Evolutionary conservation across 2,113 vertebrate genomes (phyloP).

Genomic region (Australoheros scitulus): DNA sequence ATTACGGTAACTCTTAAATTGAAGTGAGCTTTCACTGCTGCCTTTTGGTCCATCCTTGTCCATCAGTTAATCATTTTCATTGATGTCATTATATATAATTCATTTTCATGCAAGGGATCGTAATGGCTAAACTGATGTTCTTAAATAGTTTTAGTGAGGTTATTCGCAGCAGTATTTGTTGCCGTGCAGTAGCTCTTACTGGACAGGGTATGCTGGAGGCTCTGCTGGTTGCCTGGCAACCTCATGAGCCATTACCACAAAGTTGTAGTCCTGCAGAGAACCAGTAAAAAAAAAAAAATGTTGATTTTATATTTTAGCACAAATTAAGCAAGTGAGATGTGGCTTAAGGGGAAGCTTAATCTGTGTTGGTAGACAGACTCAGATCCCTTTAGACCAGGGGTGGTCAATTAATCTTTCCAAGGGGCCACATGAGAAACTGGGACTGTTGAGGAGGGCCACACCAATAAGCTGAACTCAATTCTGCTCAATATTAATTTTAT

Average conservation of each 20-base stretch:
- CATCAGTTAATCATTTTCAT: background rate
- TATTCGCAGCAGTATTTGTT: conserved; percentile 3
- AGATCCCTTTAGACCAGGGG: background rate
- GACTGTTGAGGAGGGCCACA: background rate
- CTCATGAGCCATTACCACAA: background rate
- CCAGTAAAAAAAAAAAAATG: background rate
- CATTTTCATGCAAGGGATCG: background rate
- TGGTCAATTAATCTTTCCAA: background rate
- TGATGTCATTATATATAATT: background rate
- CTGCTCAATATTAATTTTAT: background rate
- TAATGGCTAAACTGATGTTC: background rate
- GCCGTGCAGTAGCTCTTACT: background rate
- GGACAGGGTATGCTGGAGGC: background rate
- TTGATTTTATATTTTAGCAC: background rate
- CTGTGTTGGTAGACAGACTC: background rate
- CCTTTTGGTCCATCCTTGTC: background rate
- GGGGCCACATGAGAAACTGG: background rate
- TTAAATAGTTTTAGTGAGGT: background rate
- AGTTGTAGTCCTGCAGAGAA: background rate
- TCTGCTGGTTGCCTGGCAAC: background rate
- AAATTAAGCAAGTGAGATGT: background rate
- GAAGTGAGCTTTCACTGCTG: background rate
- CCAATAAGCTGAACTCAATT: background rate
- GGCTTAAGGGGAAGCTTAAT: background rate
- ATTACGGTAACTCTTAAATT: background rate